Evolutionary conservation across 1,140 invertebrate species (phyloP), one percentile per base, ranked within the genome.

Genomic region (Eueides isabella): DNA sequence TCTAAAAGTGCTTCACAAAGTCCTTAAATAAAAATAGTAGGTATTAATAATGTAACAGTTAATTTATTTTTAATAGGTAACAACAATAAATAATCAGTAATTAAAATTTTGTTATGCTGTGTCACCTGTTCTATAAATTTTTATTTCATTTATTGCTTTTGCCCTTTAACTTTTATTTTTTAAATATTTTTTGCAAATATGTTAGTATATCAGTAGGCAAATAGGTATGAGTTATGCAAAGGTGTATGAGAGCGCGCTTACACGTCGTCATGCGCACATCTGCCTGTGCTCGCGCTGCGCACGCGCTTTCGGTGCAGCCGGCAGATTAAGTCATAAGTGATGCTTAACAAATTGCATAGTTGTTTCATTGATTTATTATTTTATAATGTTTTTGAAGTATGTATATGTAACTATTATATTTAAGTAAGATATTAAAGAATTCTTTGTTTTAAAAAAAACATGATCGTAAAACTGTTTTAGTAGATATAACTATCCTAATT

Each of bases 231-330:
- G 69, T 73, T 76, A 79, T 79, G 77, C 71, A 77, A 78, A 81
- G 77, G 75, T 80, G 77, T 78, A 65, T 70, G 77, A 71, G 74
- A 75, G 71, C 68, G 76, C 74, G 75, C 74, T 76, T 66, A 74
- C 78, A 48, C 68, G 77, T 73, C 72, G 70, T 73, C 72, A 67
- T 78, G 84, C 81, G 78, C 80, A 81, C 86, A 88, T 87, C 86
- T 88, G 86, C 84, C 84, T 66, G 44, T 74, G 61, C 74, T 33
- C 71, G 75, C 72, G 80, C 75, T 72, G 72, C 77, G 79, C 77
- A 80, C 73, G 77, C 81, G 77, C 80, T 81, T 77, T 80, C 76
- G 75, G 23, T 79, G 76, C 80, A 80, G 76, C 79, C 77, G 76
- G 70, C 73, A 55, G 23, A 55, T 55, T 55, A 55, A 55, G 48